Conservation (phyloP, 2,888 invertebrate genomes). For the Stenchaetothrips biformis region DNA sequence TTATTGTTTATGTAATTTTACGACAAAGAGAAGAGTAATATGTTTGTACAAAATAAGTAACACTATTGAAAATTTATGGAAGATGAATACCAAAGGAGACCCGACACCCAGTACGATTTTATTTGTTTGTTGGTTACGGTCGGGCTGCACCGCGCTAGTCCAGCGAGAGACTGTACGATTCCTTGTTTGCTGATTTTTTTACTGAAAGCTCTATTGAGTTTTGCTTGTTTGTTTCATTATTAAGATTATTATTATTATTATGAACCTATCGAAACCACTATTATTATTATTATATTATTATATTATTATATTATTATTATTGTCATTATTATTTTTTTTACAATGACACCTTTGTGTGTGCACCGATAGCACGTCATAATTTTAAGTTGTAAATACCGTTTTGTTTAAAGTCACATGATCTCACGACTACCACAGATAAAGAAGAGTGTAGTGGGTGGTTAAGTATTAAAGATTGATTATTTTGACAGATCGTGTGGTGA, state of each 20-base stretch:
- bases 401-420: slow-evolving; percentile 25
- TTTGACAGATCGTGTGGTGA: slow-evolving; percentile 24
- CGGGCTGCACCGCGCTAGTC: slow-evolving; percentile 21
- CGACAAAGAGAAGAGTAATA: slow-evolving; percentile 19
- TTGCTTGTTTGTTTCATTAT: slow-evolving; percentile 25
- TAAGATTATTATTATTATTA: slow-evolving; percentile 19
- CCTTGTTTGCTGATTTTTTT: slow-evolving; percentile 18
- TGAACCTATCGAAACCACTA: slow-evolving; percentile 13
- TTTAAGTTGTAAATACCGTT: slow-evolving; percentile 25
- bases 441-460: background rate
- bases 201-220: slow-evolving; percentile 8
- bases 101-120: slow-evolving; percentile 17
- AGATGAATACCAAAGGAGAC: slow-evolving; percentile 18
- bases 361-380: slow-evolving; percentile 21
- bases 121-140: slow-evolving; percentile 23
- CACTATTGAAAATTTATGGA: background rate
- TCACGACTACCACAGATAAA: slow-evolving; percentile 21
- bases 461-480: slow-evolving; percentile 23
- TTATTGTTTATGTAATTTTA: slow-evolving; percentile 20
- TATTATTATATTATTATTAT: slow-evolving; percentile 16
- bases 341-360: slow-evolving; percentile 21
- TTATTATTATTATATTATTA: slow-evolving; percentile 16
- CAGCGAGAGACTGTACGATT: slow-evolving; percentile 21
- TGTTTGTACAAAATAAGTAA: slow-evolving; percentile 24
- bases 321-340: slow-evolving; percentile 20